phyloP scores from a whole-genome alignment of 1,140 invertebrate species.

The Drosophila chauvacae region DNA sequence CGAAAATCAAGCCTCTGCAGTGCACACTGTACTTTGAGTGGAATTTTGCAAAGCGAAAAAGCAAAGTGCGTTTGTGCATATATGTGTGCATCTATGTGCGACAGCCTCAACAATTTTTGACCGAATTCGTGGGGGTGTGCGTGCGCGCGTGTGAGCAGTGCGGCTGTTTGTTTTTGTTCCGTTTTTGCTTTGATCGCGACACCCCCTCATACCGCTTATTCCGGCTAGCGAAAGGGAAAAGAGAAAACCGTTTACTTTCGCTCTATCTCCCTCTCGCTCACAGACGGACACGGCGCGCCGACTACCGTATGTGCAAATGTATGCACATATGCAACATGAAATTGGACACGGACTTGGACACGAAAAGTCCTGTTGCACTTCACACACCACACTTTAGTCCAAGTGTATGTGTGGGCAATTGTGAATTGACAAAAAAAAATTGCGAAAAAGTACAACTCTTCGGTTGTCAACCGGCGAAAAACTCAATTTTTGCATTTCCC shows the following conservation, averaged over 20 bases:
- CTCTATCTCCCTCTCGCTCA: background rate
- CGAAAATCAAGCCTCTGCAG: background rate
- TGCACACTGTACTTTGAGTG: conserved; percentile 2
- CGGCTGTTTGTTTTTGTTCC: conserved; percentile 30
- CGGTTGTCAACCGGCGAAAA: too few relatives aligned
- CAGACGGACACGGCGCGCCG: background rate
- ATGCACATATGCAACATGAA: background rate
- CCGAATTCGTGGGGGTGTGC: background rate
- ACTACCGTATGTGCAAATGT: background rate
- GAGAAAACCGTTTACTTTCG: background rate
- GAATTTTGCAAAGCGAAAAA: background rate
- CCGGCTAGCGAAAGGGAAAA: background rate
- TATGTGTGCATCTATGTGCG: background rate
- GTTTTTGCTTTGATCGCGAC: conserved; percentile 28
- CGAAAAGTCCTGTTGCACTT: background rate
- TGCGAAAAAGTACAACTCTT: too few relatives aligned
- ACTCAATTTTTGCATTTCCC: background rate
- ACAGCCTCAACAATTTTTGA: conserved; percentile 19
- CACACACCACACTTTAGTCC: background rate
- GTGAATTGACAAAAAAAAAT: background rate
- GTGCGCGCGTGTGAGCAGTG: background rate
- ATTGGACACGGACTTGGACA: background rate
- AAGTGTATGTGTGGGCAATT: too few relatives aligned
- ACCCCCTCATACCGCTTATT: background rate
- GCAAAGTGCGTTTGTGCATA: background rate